These are phyloP conservation scores for Apamea epomidion DNA, from an alignment of 2,888 invertebrate species.

Conservation along the genomic window DNA sequence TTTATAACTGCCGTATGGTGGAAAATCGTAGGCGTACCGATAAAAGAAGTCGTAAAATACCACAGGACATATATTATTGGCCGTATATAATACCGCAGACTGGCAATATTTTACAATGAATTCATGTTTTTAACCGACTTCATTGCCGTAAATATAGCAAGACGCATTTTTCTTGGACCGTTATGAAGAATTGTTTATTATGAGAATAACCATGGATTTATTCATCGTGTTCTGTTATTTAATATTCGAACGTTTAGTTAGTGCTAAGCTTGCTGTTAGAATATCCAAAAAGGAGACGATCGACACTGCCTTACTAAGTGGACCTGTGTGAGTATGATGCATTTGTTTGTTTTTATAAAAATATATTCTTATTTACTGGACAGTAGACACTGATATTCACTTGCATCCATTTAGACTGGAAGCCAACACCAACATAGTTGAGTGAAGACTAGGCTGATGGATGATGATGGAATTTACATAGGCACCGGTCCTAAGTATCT, in stretches of 20 bases:
- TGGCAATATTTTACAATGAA: conserved; percentile 71
- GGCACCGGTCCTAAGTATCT: background rate
- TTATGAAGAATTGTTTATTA: conserved; percentile 71
- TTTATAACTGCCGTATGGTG: conserved; percentile 73
- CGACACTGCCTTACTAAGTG: conserved; percentile 60
- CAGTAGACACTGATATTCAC: background rate
- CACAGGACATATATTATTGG: conserved; percentile 68
- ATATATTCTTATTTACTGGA: background rate
- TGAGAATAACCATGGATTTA: conserved; percentile 69
- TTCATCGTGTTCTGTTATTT: conserved; percentile 64
- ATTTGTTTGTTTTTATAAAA: background rate
- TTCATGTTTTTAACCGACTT: conserved; percentile 67
- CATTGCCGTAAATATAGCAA: conserved; percentile 67
- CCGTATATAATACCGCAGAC: conserved; percentile 72
- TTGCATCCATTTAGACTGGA: background rate
- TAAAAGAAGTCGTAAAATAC: conserved; percentile 74
- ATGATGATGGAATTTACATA: background rate
- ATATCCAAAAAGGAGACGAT: conserved; percentile 75
- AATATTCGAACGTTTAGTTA: conserved; percentile 47
- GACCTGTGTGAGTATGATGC: conserved; percentile 73
- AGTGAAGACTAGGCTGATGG: background rate
- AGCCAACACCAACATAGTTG: background rate
- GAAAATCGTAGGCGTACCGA: conserved; percentile 73
- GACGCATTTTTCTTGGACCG: conserved; percentile 65
- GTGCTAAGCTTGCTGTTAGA: conserved; percentile 64